Base-by-base conservation (phyloP, 2,797 vertebrate species). In the Microcaecilia unicolor region DNA sequence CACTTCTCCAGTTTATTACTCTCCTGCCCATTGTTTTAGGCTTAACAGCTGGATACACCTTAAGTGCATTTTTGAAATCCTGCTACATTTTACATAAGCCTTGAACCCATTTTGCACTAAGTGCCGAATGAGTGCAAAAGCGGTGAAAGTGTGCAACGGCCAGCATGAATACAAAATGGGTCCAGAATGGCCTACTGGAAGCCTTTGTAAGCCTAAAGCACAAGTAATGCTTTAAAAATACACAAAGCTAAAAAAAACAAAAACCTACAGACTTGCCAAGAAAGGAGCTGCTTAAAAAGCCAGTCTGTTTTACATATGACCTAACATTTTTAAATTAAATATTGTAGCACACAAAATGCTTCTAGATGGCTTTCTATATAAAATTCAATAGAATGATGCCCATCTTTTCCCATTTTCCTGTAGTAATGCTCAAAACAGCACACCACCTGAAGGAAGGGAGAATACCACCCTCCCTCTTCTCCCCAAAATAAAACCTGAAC, bases 301-400 rank as follows among this genome's bases (percentile, higher is more conserved):
- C 14, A 26, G 31, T 25, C 41, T 25, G 10, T 15, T 37, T 37
- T 64, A 53, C 38, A 55, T 31, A 32, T 3, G 34, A 22, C 22
- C 23, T 34, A 18, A 24, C 6, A 8, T 20, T 15, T 14, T 18
- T 18, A 29, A 15, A 28, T 16, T 22, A 20, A 12, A 37, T 25
- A 22, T 18, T 27, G 12, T 17, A 16, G 45, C 28, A 44, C 29
- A 53, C 48, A 28, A 35, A 62, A 70, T 41, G 55, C 62, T 64
- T 68, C 57, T 41, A 43, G 66, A 66, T 64, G 61, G 62, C 59
- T 72, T 55, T 25, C 25, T 34, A 51, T 15, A 17, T n/a, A n/a
- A n/a, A n/a, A n/a, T n/a, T n/a, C n/a, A n/a, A n/a, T n/a, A n/a
- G n/a, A n/a, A n/a, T n/a, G n/a, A n/a, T n/a, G n/a, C n/a, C n/a